Base-by-base conservation (phyloP, 1,140 invertebrate species). In the Alviniconcha marisindica region DNA sequence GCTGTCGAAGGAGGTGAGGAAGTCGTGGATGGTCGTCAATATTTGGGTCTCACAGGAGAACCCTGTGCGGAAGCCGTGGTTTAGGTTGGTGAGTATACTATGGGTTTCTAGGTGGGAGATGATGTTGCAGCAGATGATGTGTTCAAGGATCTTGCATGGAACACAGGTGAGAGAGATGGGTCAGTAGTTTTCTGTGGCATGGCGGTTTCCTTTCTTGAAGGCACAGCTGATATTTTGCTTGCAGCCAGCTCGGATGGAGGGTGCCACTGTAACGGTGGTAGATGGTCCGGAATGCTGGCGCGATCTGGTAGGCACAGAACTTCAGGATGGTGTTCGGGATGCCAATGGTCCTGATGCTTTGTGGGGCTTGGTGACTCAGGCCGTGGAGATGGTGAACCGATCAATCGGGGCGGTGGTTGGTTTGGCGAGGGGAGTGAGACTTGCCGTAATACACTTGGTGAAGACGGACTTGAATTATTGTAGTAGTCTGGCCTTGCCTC, bases 41-140 rank as follows among this genome's bases (percentile, higher is more conserved):
- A 84, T 69, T 42, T 86, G 84, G 2, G 84, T 84, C 77, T 87
- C 77, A 36, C 82, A 83, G 7, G 80, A 88, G 60, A 81, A 79
- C 1, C 84, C 81, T 21, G 73, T 73, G 51, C 87, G 42, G 71
- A 88, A 85, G 24, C 87, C 82, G 42, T 87, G 80, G 38, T 88
- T 87, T 33, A 85, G 73, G 51, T 28, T 36, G 31, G 85, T 85
- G 4, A 83, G 77, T 18, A 84, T 81, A 18, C 31, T 51, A 48
- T 87, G 79, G 42, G 74, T 78, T 44, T 86, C 85, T 36, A 86
- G 33, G 63, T 84, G 83, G n/a, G 66, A 54, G 28, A 83, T 2
- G 12, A 85, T 71, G 44, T 85, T 56, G 24, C 48, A 42, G 56
- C 81, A 85, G 28, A 81, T 78, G 28, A 85, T 85, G 31, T 86